Base-by-base conservation (phyloP, 2,797 vertebrate genomes). In the Semotilus atromaculatus region DNA sequence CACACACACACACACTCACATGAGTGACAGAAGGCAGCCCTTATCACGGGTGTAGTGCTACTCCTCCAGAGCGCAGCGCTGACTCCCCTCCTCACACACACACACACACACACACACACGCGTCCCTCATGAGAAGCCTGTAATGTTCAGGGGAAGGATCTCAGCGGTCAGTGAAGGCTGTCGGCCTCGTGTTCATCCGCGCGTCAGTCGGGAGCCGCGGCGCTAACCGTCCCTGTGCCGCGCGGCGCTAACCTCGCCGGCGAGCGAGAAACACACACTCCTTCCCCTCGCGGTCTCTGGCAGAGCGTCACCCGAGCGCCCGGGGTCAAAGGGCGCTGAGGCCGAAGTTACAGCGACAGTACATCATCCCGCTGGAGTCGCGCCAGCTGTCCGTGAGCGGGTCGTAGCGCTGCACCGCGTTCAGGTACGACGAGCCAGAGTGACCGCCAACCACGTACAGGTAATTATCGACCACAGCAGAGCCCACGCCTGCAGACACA, bases 371-470 rank as follows among this genome's bases (percentile, higher is more conserved):
- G 1, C 97, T 97, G 0, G 96, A 97, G 95, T 99, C 98, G 95
- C 96, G 95, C 98, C 98, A 99, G 53, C 94, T 96, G 90, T 99
- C 98, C 0, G 97, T 96, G 92, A 99, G 96, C 29, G 98, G 98
- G 82, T 99, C 96, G 7, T 99, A 99, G 72, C 96, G 96, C 93
- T 99, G 98, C 77, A 99, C 97, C 31, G 97, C 97, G 94, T 98
- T 99, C 92, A 99, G 94, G 91, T 99, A 99, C 78, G 98, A 98
- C 0, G 98, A 99, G 40, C 98, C 98, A 0, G 98, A 99, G 91
- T 99, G 98, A 38, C 98, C 98, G 1, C 98, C 98, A 1, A 99
- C 98, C 64, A 99, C 98, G 40, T 99, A 99, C 84, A 99, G 97
- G 94, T 95, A 97, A 93, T 97, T 97, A 88, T 99, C 97, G 82